Evolutionary conservation across 2,888 invertebrate species (phyloP).

Genomic region (Timema cristinae): DNA sequence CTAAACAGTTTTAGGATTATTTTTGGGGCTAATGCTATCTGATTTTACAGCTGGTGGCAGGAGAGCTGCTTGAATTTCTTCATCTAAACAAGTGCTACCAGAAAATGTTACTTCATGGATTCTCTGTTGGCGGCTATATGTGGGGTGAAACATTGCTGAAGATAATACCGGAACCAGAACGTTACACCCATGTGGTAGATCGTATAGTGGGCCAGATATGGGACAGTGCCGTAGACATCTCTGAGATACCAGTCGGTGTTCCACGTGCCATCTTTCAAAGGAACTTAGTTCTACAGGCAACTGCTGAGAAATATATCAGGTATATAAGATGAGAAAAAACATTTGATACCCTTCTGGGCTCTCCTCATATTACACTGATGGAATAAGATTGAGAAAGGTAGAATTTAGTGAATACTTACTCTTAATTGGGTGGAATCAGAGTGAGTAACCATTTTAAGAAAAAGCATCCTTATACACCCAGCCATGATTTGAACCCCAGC

Average conservation of each 20-base stretch:
- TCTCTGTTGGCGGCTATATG: conserved; percentile 86
- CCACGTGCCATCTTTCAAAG: conserved; percentile 50
- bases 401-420: too few species aligned
- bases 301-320: conserved; percentile 48
- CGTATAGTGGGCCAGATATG: conserved; percentile 77
- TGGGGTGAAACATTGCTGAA: conserved; percentile 72
- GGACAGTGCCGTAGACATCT: conserved; percentile 71
- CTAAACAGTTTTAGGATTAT: too few species aligned
- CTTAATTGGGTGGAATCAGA: too few species aligned
- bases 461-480: too few species aligned
- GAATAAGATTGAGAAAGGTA: too few species aligned
- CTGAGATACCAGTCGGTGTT: conserved; percentile 51
- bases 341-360: too few species aligned
- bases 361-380: too few species aligned
- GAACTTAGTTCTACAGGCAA: conserved; percentile 45
- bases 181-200: conserved; percentile 59
- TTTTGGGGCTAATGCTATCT: too few species aligned
- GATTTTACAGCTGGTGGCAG: conserved; percentile 62
- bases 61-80: conserved; percentile 69
- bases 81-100: conserved; percentile 60
- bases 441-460: too few species aligned
- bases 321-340: conserved; percentile 31
- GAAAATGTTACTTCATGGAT: conserved; percentile 77
- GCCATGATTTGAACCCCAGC: too few species aligned
- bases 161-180: conserved; percentile 37